Conservation (phyloP, 1,140 invertebrate genomes). For the Micrasema longulum region DNA sequence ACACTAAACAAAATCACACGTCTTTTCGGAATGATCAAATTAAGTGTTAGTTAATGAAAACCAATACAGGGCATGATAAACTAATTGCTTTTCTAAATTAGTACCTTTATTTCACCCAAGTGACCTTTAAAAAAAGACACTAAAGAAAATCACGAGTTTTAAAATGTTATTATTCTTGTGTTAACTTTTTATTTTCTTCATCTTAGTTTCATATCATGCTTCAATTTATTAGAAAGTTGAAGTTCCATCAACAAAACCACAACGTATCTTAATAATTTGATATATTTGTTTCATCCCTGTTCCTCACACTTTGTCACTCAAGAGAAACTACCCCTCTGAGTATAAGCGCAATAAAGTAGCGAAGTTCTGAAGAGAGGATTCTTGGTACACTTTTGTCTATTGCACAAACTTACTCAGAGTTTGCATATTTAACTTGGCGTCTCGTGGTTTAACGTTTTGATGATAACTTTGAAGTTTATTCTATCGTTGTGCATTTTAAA, state of each 20-base stretch:
- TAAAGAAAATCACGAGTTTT: no score
- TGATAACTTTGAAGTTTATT: not conserved
- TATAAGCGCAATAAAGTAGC: conserved; percentile 1
- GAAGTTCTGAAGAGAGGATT: conserved; percentile 11
- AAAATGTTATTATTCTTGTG: no score
- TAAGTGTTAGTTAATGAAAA: no score
- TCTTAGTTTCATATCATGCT: no score
- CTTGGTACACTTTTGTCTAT: conserved; percentile 9
- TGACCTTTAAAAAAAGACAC: no score
- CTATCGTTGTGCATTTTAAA: no score
- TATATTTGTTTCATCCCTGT: not conserved
- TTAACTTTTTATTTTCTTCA: no score
- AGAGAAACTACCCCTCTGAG: not conserved
- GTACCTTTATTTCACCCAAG: no score
- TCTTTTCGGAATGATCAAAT: no score
- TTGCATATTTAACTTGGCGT: conserved; percentile 29
- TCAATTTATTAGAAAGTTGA: not conserved
- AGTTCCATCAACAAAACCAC: not conserved
- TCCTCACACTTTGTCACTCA: not conserved
- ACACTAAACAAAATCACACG: no score
- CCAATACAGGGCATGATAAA: no score
- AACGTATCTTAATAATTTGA: not conserved
- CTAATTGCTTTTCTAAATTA: no score
- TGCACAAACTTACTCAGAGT: not conserved
- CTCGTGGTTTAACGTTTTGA: not conserved